Conservation (phyloP, 2,113 vertebrate genomes). For the Suncus etruscus region DNA sequence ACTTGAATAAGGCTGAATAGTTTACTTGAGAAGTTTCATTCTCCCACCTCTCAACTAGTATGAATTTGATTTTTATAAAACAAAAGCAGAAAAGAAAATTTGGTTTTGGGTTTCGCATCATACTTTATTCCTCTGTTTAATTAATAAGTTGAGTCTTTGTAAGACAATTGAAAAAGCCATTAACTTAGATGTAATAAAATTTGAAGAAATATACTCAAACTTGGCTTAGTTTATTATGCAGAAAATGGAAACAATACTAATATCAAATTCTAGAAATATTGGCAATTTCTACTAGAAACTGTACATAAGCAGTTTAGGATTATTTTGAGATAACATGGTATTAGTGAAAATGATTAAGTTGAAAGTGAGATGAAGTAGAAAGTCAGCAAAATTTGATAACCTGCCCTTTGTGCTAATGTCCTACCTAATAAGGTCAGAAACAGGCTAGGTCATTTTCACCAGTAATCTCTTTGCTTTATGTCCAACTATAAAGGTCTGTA, state of each 20-base stretch:
- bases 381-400: background rate
- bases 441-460: background rate
- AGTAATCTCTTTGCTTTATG: background rate
- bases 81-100: background rate
- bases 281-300: background rate
- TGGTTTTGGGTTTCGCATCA: background rate
- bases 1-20: background rate
- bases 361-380: background rate
- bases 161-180: background rate
- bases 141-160: background rate
- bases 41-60: too few relatives aligned
- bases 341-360: background rate
- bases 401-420: background rate
- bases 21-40: background rate
- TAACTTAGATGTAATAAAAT: background rate
- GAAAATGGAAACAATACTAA: background rate
- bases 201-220: background rate
- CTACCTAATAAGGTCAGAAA: background rate
- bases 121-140: background rate
- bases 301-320: background rate
- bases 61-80: background rate
- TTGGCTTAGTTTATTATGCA: background rate
- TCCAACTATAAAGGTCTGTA: background rate
- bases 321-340: background rate
- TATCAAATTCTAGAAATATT: background rate